Conservation (phyloP, 2,797 vertebrate species). For the Sciurus carolinensis region DNA sequence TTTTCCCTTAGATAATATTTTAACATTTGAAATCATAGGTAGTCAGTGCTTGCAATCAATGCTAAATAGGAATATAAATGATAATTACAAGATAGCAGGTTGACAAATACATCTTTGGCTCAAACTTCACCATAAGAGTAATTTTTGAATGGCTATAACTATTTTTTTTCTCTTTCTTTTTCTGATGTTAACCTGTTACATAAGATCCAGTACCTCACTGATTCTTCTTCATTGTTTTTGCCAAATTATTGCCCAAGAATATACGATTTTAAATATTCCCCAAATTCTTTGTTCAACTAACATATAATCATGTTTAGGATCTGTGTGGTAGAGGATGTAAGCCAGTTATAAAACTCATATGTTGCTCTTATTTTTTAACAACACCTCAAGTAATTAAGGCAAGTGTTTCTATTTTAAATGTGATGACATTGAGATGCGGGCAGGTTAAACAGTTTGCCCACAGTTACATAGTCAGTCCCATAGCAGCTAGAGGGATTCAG, state of each 20-base stretch:
- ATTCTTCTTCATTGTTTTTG: constrained; percentile 35
- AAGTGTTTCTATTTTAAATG: not conserved
- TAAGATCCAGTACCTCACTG: not conserved
- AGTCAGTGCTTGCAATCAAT: not conserved
- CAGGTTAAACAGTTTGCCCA: not conserved
- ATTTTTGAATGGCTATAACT: constrained; percentile 4
- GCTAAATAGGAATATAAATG: constrained; percentile 29
- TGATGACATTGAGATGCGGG: not conserved
- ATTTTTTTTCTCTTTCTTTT: not conserved
- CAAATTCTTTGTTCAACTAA: constrained; percentile 33
- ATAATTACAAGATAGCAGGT: not conserved
- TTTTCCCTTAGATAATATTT: constrained; percentile 15
- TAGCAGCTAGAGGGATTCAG: not conserved
- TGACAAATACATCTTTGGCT: constrained; percentile 21
- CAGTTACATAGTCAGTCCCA: not conserved
- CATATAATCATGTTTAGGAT: constrained; percentile 2
- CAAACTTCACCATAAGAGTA: constrained; percentile 4
- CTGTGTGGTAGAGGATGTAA: not conserved
- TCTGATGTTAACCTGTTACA: not conserved
- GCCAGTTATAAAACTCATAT: not conserved
- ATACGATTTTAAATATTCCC: not conserved
- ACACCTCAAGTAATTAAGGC: not conserved
- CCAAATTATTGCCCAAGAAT: not conserved
- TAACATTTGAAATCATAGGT: constrained; percentile 8
- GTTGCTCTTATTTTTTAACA: constrained; percentile 54